phyloP scores from a whole-genome alignment of 2,113 vertebrate genomes.

The Lampris incognitus region DNA sequence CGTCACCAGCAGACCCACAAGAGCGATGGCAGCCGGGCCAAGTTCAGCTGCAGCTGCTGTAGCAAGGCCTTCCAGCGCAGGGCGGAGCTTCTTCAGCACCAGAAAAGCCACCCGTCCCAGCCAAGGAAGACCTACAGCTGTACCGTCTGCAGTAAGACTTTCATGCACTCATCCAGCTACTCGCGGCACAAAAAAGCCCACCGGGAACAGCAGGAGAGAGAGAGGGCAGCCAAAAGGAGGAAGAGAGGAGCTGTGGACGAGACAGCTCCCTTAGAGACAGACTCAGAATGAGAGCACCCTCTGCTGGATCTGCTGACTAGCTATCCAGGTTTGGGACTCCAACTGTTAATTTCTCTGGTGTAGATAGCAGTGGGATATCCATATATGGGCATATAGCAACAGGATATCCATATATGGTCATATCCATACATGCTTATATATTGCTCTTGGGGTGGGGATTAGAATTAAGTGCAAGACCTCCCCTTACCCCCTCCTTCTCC shows the following conservation, averaged over 20 bases:
- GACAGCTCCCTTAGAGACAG: conserved; percentile 78
- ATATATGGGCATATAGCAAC: conserved; percentile 48
- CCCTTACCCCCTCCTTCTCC: background rate
- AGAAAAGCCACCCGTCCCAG: conserved; percentile 52
- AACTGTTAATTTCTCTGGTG: conserved; percentile 57
- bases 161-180: conserved; percentile 83
- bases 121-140: conserved; percentile 78
- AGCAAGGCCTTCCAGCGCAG: conserved; percentile 62
- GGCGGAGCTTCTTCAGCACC: conserved; percentile 68
- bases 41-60: conserved; percentile 54
- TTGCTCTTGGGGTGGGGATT: conserved; percentile 51
- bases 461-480: conserved; percentile 39
- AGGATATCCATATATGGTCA: conserved; percentile 19
- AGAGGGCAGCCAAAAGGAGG: conserved; percentile 39
- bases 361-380: conserved; percentile 68
- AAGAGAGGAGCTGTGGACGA: conserved; percentile 70
- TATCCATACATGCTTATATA: conserved; percentile 53
- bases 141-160: conserved; percentile 80
- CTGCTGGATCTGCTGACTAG: background rate
- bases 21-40: background rate
- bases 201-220: conserved; percentile 62
- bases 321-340: conserved; percentile 40
- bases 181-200: conserved; percentile 84
- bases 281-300: conserved; percentile 74
- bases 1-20: conserved; percentile 79